Evolutionary conservation across 2,888 invertebrate genomes (phyloP), one percentile per base, ranked within the genome.

Genomic region (Lasioglossum marginatum): DNA sequence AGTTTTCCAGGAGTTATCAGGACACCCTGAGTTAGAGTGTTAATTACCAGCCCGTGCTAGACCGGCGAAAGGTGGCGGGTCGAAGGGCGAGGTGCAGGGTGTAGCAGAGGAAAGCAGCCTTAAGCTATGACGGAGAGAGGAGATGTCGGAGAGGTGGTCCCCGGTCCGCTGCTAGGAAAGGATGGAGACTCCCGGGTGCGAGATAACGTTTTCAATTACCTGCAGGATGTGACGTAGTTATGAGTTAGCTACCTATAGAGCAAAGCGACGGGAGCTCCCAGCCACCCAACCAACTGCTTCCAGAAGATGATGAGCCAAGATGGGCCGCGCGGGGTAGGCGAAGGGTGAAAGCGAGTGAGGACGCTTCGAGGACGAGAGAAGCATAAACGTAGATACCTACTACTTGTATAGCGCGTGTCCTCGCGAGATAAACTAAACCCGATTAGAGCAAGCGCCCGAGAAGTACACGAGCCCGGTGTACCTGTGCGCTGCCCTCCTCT

Each of bases 181-280:
- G 93, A 93, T 90, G 92, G 91, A 92, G 91, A 91, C 91, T 92
- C 90, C 90, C 90, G 94, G 94, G 93, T 91, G 92, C 93, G 92
- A 95, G 95, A 95, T 95, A 95, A 95, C 94, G 93, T 95, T 95
- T 95, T 95, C 95, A 95, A 95, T 95, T 95, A 95, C 94, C 94
- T 93, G 92, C 94, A 95, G 95, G 95, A 95, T 95, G 94, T 94
- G 94, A 95, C 93, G 95, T 93, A 95, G 94, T 95, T 95, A 94
- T 94, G 95, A 95, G 94, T 95, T 94, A 93, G 95, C 93, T 92
- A 92, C 92, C 92, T 92, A 90, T 90, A 91, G 91, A 75, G 75
- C 72, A 82, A 79, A 85, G 79, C 86, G 82, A 43, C 72, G 73
- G 57, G 48, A 81, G 85, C 76, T 87, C 78, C 63, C 78, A 89